Evolutionary conservation across 2,888 invertebrate species (phyloP), one percentile per base, ranked within the genome.

Genomic region (Allacma fusca): DNA sequence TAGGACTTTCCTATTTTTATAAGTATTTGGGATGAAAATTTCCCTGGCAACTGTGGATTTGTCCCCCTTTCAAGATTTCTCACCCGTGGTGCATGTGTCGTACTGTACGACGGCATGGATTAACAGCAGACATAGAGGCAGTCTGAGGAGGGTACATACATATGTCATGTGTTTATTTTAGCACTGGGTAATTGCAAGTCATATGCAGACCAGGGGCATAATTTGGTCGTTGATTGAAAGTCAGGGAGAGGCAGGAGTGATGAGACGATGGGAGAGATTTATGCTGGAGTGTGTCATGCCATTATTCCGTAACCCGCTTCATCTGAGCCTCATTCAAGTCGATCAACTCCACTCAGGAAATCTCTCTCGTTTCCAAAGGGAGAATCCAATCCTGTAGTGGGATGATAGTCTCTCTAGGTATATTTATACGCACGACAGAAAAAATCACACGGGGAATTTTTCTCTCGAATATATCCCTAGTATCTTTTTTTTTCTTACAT

Each of bases 161-260:
- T n/a, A n/a, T 50, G 50, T 50, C 50, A 50, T 50, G 50, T 50
- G 50, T 50, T 50, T 50, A 50, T 50, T 50, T 50, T 50, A 50
- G 19, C 5, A 4, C n/a, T 50, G 50, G 50, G 50, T 50, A 50
- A 50, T 50, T 50, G 50, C 19, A 50, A 50, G 19, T 50, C 50
- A n/a, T 50, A 50, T 50, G 50, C 50, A 50, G 50, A 16, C 50
- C 50, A 50, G 19, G 19, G 16, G 50, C 50, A 50, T 50, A 50
- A 50, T 50, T 50, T 50, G 50, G 19, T 50, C 50, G 50, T n/a
- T 50, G 50, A 50, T 50, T 50, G 50, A 50, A 50, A 50, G 50
- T 50, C 50, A 50, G 50, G 16, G 50, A 50, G 50, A 50, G 40
- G 40, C 40, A 40, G 50, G 50, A 50, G 50, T n/a, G 50, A 50